phyloP scores from a whole-genome alignment of 2,113 vertebrate species.

The Martes martes region DNA sequence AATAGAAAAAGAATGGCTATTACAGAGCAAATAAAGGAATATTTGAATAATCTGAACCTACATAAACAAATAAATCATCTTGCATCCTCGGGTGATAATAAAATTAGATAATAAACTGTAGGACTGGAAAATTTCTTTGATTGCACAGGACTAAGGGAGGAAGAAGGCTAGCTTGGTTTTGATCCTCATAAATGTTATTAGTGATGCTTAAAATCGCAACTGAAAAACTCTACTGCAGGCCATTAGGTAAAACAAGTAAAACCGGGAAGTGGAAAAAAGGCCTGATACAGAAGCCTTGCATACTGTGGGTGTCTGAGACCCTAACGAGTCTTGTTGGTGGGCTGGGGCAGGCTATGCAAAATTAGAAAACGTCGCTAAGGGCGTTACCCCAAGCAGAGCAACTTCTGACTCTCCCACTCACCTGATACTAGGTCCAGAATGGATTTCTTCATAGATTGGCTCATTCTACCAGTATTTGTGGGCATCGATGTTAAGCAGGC shows the following conservation, averaged over 20 bases:
- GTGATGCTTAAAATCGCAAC: background rate
- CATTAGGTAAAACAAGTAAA: background rate
- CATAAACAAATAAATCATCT: slow-evolving; percentile 67
- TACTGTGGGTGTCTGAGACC: background rate
- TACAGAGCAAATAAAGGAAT: slow-evolving; percentile 54
- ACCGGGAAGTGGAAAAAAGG: background rate
- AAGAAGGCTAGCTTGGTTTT: background rate
- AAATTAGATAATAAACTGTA: slow-evolving; percentile 15
- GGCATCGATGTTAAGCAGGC: background rate
- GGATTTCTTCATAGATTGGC: background rate
- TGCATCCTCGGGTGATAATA: slow-evolving; percentile 54
- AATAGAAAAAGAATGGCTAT: slow-evolving; percentile 37
- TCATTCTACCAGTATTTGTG: background rate
- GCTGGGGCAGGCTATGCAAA: rapidly evolving
- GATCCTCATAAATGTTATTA: slow-evolving; percentile 9
- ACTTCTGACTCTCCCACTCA: background rate
- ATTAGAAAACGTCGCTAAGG: background rate
- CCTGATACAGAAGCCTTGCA: background rate
- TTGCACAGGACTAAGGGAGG: background rate
- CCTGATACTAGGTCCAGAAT: background rate
- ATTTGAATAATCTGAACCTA: slow-evolving; percentile 56
- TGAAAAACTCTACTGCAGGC: background rate
- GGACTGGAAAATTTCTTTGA: background rate
- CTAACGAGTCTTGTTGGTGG: no score
- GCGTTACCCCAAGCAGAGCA: background rate